These are phyloP conservation scores for Brachynemurus nebulosus DNA, from an alignment of 2,888 invertebrate genomes.

Conservation along the genomic window DNA sequence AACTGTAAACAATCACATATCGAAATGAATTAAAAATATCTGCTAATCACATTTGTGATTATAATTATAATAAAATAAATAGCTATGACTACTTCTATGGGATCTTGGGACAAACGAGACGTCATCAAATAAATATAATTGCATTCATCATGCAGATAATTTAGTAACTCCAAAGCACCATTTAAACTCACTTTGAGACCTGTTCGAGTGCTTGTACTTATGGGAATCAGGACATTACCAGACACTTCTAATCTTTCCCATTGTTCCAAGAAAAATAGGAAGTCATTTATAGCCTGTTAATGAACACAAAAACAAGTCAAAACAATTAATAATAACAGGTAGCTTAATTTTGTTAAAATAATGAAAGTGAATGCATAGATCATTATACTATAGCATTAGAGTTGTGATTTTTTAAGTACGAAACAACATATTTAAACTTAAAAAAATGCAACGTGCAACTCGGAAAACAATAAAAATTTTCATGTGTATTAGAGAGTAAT, in stretches of 20 bases:
- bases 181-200: constrained; percentile 7
- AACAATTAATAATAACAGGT: not conserved
- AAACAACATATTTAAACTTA: no score
- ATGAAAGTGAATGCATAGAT: not conserved
- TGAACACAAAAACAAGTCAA: not conserved
- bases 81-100: constrained; percentile 3
- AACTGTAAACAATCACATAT: not conserved
- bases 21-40: not conserved
- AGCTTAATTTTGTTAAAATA: not conserved
- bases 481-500: not conserved
- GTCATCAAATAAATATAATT: constrained; percentile 7
- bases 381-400: no score
- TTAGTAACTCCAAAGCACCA: not conserved
- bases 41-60: not conserved
- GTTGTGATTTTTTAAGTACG: no score
- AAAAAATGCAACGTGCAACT: not conserved
- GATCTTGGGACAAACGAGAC: constrained; percentile 3
- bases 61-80: not conserved
- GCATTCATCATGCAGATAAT: not conserved
- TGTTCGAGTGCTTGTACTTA: not conserved
- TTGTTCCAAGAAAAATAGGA: not conserved
- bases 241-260: constrained; percentile 3
- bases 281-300: constrained; percentile 3
- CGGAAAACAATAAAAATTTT: not conserved
- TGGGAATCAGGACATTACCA: not conserved